Base-by-base conservation (phyloP, 1,140 invertebrate species). In the Caenorhabditis latens region DNA sequence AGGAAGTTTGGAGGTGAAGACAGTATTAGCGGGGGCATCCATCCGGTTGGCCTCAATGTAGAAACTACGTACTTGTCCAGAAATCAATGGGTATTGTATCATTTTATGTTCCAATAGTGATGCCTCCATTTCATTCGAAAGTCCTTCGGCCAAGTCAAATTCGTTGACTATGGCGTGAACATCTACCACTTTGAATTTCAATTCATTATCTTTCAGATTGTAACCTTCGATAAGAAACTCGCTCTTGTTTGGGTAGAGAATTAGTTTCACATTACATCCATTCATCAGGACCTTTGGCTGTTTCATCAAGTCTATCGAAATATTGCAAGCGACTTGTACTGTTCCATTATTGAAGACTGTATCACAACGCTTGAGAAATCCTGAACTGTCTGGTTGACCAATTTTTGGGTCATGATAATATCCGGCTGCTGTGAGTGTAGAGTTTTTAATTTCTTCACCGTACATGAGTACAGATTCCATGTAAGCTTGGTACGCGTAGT, bases 71-170 rank as follows among this genome's bases (percentile, higher is more conserved):
- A 58, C 57, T 58, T 58, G 57, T 58, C 13, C 14, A 7, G 57
- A 58, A 58, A 58, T 58, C 57, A 58, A 19, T 58, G 57, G 57
- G 19, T 58, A 58, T n/a, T 58, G 57, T 16, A 58, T 58, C 57
- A n/a, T 58, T 19, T 58, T 58, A 7, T 58, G 57, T n/a, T 58
- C 57, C 14, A 58, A 19, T 7, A 58, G 6, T 8, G 57, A 32
- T 19, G 19, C 57, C 19, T 58, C 19, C 57, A 58, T 7, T 7
- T 14, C 57, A 21, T 58, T 58, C 6, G 57, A 58, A 0, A 58
- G n/a, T n/a, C 57, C 57, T 1, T 58, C 57, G 1, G 57, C n/a
- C 6, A 58, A 19, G 8, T 58, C 57, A 58, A 58, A 58, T 21
- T 58, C 57, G 4, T 58, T 58, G n/a, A 58, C 57, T 0, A 58